phyloP scores from a whole-genome alignment of 2,888 invertebrate genomes.

The Callyntrura sp. region DNA sequence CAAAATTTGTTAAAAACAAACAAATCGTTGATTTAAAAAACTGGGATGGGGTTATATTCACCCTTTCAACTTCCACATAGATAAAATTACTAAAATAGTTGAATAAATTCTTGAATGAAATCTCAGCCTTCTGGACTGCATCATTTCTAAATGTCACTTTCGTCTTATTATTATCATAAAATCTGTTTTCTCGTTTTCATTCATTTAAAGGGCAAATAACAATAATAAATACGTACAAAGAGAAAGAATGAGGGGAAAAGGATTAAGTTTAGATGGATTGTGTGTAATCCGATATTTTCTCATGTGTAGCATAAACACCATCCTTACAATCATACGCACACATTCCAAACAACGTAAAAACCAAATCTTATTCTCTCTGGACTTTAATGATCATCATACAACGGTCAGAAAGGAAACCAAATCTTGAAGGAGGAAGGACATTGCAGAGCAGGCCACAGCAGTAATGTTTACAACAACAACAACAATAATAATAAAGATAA shows the following conservation, averaged over 20 bases:
- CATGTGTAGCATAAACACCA: slow-evolving; percentile 29
- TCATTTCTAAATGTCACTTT: slow-evolving; percentile 40
- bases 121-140: slow-evolving; percentile 9
- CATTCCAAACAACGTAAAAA: slow-evolving; percentile 53
- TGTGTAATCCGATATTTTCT: slow-evolving; percentile 65
- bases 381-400: slow-evolving; percentile 46
- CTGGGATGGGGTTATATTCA: not conserved
- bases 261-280: slow-evolving; percentile 62
- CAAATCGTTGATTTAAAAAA: not conserved
- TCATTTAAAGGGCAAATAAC: slow-evolving; percentile 61
- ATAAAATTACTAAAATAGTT: not conserved
- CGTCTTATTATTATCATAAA: slow-evolving; percentile 35
- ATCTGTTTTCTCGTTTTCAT: slow-evolving; percentile 54
- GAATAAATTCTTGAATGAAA: slow-evolving; percentile 42
- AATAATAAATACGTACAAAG: slow-evolving; percentile 24
- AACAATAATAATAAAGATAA: slow-evolving; percentile 26
- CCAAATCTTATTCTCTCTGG: slow-evolving; percentile 40
- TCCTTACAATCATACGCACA: slow-evolving; percentile 12
- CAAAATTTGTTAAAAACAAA: not conserved
- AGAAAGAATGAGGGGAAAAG: slow-evolving; percentile 42
- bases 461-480: not conserved
- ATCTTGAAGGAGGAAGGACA: slow-evolving; percentile 51
- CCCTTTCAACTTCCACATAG: not conserved
- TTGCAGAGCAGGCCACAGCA: not conserved
- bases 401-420: slow-evolving; percentile 18